phyloP scores from a whole-genome alignment of 2,888 invertebrate genomes.

The Drosophila birchii region DNA sequence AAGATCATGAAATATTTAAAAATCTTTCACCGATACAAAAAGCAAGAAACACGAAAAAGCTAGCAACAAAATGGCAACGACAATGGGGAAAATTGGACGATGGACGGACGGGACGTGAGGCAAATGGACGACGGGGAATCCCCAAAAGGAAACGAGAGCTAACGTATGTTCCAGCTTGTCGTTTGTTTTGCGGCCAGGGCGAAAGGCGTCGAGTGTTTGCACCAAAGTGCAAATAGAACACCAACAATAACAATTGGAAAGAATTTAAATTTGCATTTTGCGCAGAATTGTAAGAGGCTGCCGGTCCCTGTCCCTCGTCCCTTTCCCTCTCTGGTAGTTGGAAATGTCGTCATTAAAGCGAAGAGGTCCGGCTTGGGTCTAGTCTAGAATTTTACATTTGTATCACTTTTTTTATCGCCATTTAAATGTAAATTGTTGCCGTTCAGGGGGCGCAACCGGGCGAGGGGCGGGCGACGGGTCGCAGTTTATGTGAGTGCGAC shows the following conservation, averaged over 20 bases:
- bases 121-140: constrained; percentile 33
- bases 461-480: constrained; percentile 32
- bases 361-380: constrained; percentile 54
- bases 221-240: constrained; percentile 79
- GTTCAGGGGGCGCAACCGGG: constrained; percentile 43
- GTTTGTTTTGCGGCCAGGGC: constrained; percentile 45
- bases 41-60: constrained; percentile 50
- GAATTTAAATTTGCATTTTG: constrained; percentile 83
- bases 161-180: constrained; percentile 67
- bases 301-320: neutral
- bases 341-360: constrained; percentile 68
- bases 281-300: constrained; percentile 58
- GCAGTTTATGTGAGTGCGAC: constrained; percentile 77
- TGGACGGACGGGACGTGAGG: neutral
- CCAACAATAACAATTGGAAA: constrained; percentile 81
- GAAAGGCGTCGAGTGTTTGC: constrained; percentile 68
- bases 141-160: constrained; percentile 63
- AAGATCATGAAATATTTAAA: constrained; percentile 71
- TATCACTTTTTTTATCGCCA: constrained; percentile 79
- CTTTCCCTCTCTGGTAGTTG: neutral
- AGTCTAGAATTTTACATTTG: constrained; percentile 77
- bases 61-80: constrained; percentile 59
- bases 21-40: constrained; percentile 58
- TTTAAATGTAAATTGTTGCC: constrained; percentile 76
- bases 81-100: constrained; percentile 33